A percentile compares a stretch with the other conserved stretches of the same genome.
Conservation (phyloP, 2,888 invertebrate species). For the Drosophila meridiana region DNA sequence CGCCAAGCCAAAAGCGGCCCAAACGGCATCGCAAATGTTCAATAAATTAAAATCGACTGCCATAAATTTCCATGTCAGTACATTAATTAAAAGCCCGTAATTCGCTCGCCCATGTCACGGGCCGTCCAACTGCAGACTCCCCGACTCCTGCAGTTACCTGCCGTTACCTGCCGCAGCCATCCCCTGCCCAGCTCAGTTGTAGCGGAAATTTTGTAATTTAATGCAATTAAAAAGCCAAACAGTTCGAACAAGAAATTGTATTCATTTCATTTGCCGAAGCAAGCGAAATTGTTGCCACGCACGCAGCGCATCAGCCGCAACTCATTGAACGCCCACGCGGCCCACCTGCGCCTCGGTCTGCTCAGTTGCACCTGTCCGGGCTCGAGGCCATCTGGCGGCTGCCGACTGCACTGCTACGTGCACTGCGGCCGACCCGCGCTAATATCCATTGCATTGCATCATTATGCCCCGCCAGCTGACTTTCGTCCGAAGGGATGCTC, state of each 20-base stretch:
- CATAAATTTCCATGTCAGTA: constrained; percentile 81
- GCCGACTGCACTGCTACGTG: neutral
- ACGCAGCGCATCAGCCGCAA: neutral
- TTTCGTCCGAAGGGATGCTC: neutral
- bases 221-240: constrained; percentile 63
- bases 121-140: neutral
- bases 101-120: constrained; percentile 63
- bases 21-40: constrained; percentile 57
- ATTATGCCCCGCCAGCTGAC: neutral
- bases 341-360: too few species aligned
- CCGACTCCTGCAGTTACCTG: constrained; percentile 5
- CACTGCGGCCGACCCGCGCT: neutral
- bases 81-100: constrained; percentile 82
- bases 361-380: neutral
- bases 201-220: constrained; percentile 57
- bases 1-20: constrained; percentile 40
- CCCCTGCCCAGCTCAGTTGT: constrained; percentile 13
- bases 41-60: constrained; percentile 80
- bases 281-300: constrained; percentile 2
- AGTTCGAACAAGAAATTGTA: constrained; percentile 20
- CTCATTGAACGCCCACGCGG: neutral
- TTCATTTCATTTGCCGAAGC: constrained; percentile 11
- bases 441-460: constrained; percentile 7
- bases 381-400: neutral
- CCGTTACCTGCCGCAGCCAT: constrained; percentile 17